Percentiles rank a stretch among this genome's conserved stretches.
Evolutionary conservation across 2,888 invertebrate species (phyloP).

Genomic region (Scaptomyza flava): DNA sequence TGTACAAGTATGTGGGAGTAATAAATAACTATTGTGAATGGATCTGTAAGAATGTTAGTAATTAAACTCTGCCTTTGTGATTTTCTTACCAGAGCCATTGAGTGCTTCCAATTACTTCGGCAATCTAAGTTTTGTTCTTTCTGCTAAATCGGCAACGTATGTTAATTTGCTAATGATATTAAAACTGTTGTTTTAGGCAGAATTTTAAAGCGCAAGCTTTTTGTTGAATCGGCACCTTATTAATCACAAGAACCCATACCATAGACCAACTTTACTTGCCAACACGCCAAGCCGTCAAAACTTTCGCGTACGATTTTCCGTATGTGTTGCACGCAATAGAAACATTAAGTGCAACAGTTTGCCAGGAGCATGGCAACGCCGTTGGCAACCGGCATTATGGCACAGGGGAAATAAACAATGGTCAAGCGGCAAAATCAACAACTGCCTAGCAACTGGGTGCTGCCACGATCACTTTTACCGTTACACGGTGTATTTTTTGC

Average conservation of each 20-base stretch:
- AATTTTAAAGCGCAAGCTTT: neutral
- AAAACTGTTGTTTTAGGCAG: neutral
- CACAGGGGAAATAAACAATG: conserved; percentile 59
- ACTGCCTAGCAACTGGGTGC: conserved; percentile 66
- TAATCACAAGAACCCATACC: conserved; percentile 22
- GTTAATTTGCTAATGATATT: neutral
- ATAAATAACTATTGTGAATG: neutral
- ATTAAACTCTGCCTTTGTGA: neutral
- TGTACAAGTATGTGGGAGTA: neutral
- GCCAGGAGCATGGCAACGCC: conserved; percentile 53
- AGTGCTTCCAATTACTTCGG: neutral
- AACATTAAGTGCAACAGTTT: conserved; percentile 59
- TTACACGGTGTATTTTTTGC: conserved; percentile 25
- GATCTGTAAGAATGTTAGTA: no score
- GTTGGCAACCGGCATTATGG: conserved; percentile 54
- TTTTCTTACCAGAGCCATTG: neutral
- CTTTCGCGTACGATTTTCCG: conserved; percentile 27
- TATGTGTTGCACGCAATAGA: conserved; percentile 24
- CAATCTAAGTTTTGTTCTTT: neutral
- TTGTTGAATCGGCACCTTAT: conserved; percentile 47
- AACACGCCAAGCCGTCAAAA: conserved; percentile 24
- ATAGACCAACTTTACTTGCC: conserved; percentile 32
- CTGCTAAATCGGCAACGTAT: no score
- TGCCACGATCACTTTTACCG: conserved; percentile 64
- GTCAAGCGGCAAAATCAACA: conserved; percentile 62